These are phyloP conservation scores for Nylanderia fulva DNA, from an alignment of 1,140 invertebrate genomes.

Conservation along the genomic window DNA sequence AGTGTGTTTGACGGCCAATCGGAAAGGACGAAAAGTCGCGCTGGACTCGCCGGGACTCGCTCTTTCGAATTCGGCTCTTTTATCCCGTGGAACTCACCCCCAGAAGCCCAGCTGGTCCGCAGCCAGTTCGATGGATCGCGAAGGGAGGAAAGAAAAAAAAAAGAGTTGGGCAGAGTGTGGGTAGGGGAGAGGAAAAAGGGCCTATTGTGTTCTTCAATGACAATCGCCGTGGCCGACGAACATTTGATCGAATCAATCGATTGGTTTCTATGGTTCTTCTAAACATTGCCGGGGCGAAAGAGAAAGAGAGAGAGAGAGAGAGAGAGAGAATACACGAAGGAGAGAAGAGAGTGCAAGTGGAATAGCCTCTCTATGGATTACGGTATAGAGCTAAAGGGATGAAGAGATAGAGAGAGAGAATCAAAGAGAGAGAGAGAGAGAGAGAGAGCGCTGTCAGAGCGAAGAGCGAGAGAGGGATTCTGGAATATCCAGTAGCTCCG, in stretches of 20 bases:
- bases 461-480: constrained; percentile 28
- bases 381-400: constrained; percentile 9
- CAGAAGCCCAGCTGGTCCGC: constrained; percentile 34
- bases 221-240: constrained; percentile 80
- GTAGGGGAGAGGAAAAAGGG: constrained; percentile 59
- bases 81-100: constrained; percentile 15
- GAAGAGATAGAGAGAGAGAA: constrained; percentile 19
- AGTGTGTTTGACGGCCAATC: constrained; percentile 73
- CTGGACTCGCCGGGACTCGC: constrained; percentile 46
- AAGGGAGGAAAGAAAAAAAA: constrained; percentile 57
- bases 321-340: constrained; percentile 40
- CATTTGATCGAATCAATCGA: constrained; percentile 84
- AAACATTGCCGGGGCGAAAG: constrained; percentile 64
- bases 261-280: constrained; percentile 80
- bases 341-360: constrained; percentile 9
- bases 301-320: constrained; percentile 42
- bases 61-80: constrained; percentile 57
- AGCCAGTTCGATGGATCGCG: constrained; percentile 35
- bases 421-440: background rate
- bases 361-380: constrained; percentile 31
- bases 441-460: background rate
- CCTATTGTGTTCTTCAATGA: constrained; percentile 82
- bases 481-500: constrained; percentile 74
- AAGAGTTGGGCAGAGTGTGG: background rate
- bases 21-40: constrained; percentile 63